Evolutionary conservation across 1,140 invertebrate genomes (phyloP), one percentile per base, ranked within the genome.

Genomic region (Pinna nobilis): DNA sequence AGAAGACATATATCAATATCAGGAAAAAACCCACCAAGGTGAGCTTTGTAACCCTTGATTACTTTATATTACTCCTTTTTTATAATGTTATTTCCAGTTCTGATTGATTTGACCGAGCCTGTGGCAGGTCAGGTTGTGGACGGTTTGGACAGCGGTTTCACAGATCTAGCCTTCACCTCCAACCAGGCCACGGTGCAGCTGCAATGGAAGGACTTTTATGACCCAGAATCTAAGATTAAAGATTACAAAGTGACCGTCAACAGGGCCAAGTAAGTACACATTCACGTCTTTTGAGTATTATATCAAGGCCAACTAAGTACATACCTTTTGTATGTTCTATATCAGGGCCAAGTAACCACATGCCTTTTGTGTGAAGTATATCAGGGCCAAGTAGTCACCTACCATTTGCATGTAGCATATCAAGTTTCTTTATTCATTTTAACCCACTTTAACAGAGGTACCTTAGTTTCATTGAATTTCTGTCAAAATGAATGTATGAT

Each of bases 171-270:
- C 6, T 69, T 32, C n/a, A 69, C 66, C 20, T 32, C 49, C 41
- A 67, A 49, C 25, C 30, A 28, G 57, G 72, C 81, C 15, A 80
- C 74, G 47, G 74, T 82, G 0, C 65, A 75, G 15, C 47, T 70
- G 28, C 80, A 82, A 28, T 84, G 83, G 83, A 70, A 49, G 15
- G 60, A 60, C 35, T 83, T 80, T 66, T 63, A 25, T 25, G 83
- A 84, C 53, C 69, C 75, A 25, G 80, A 84, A 44, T 83, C 81
- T n/a, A 63, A 41, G 20, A 83, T 84, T n/a, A 61, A 44, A 33
- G n/a, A 77, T 18, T 84, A 82, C 69, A 65, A 73, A 35, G 71
- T 80, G 1, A 69, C 77, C 51, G 70, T 80, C 15, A 28, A 51
- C 1, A 55, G 74, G 39, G 74, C 77, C 25, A 63, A 37, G 82